A percentile compares a stretch with the other conserved stretches of the same genome.
phyloP scores from a whole-genome alignment of 2,113 vertebrate species.

The Megatriorchis doriae region DNA sequence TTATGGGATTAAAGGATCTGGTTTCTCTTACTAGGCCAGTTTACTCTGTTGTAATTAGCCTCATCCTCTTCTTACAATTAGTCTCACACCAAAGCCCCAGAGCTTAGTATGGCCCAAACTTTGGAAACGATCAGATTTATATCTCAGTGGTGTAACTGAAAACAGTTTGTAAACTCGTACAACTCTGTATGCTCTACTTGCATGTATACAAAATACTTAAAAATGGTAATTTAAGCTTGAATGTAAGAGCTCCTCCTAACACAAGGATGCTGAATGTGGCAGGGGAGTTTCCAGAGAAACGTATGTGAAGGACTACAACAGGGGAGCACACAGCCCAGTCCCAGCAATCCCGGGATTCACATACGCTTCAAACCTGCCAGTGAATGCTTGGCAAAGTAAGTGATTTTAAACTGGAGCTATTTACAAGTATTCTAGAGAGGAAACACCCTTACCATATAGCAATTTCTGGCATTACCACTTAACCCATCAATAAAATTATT shows the following conservation, averaged over 20 bases:
- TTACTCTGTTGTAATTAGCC: constrained; percentile 41
- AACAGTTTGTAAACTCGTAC: neutral
- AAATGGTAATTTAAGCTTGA: neutral
- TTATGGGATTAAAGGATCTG: constrained; percentile 36
- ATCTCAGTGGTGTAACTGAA: neutral
- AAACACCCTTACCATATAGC: neutral
- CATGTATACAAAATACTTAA: neutral
- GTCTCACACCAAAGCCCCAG: neutral
- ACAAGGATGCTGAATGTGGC: neutral
- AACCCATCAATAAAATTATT: neutral
- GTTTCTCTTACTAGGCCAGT: constrained; percentile 6
- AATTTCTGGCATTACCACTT: neutral
- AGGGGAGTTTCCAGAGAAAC: neutral
- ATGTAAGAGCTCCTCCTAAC: neutral
- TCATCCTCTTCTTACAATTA: neutral
- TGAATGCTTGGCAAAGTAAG: neutral
- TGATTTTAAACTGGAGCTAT: neutral
- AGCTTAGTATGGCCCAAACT: neutral
- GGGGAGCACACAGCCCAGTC: neutral
- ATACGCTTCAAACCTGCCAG: neutral
- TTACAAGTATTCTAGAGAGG: neutral
- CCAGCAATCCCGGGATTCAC: neutral
- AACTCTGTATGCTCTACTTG: neutral
- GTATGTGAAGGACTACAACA: neutral
- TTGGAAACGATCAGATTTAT: fast-evolving